Evolutionary conservation across 2,888 invertebrate genomes (phyloP).

Genomic region (Neocrepidodera transversa): DNA sequence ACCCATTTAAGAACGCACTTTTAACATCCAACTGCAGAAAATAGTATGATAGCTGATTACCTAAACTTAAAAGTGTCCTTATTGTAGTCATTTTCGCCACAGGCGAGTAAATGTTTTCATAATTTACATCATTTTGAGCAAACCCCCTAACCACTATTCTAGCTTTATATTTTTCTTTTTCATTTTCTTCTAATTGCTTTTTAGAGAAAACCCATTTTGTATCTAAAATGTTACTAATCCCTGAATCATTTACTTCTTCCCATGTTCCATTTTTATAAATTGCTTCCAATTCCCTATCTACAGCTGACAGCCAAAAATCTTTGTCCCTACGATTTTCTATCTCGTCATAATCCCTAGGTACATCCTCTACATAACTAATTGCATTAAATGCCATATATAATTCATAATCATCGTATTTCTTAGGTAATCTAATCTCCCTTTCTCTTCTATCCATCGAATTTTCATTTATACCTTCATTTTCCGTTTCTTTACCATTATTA

Average conservation of each 20-base stretch:
- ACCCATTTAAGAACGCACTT: too few relatives aligned
- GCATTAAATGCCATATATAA: too few relatives aligned
- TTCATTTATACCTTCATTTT: too few relatives aligned
- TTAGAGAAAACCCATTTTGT: conserved; percentile 27
- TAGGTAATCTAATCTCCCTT: conserved; percentile 11
- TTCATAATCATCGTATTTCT: neutral
- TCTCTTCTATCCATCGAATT: conserved; percentile 4
- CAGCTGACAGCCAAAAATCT: conserved; percentile 25
- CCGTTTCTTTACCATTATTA: too few relatives aligned
- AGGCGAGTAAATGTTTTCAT: conserved; percentile 38
- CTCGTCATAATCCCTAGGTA: conserved; percentile 26
- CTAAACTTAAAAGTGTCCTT: too few relatives aligned
- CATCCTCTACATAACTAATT: too few relatives aligned
- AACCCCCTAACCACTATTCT: conserved; percentile 46
- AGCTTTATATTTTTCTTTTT: conserved; percentile 41
- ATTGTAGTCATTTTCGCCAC: neutral
- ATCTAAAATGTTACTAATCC: too few relatives aligned
- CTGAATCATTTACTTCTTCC: too few relatives aligned
- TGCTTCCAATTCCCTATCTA: too few relatives aligned
- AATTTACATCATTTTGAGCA: conserved; percentile 37
- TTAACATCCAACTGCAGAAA: too few relatives aligned
- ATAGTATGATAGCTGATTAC: too few relatives aligned
- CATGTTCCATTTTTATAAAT: too few relatives aligned
- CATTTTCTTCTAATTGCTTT: conserved; percentile 43
- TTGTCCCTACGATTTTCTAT: conserved; percentile 19